These are phyloP conservation scores for Eptesicus fuscus DNA, from an alignment of 2,113 vertebrate genomes.

Conservation along the genomic window DNA sequence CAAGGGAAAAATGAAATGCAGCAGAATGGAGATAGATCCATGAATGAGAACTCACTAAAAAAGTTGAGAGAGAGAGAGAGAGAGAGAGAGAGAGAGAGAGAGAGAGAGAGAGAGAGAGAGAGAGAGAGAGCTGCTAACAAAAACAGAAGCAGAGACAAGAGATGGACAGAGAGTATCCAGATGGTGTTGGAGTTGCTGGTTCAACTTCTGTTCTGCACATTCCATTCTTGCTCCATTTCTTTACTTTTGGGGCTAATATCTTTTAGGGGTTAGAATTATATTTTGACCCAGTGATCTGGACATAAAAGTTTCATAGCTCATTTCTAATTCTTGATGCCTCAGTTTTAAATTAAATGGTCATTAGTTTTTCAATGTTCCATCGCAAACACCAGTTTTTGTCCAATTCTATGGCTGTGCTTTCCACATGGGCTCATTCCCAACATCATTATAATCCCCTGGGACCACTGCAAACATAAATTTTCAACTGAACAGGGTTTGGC, in stretches of 20 bases:
- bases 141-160: not conserved
- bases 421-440: conserved; percentile 38
- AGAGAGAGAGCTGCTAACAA: not conserved
- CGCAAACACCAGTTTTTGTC: conserved; percentile 6
- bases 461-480: conserved; percentile 44
- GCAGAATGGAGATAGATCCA: not conserved
- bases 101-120: too few species aligned
- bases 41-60: not conserved
- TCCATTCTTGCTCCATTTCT: not conserved
- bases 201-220: not conserved
- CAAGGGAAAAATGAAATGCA: not conserved
- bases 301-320: conserved; percentile 30
- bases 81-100: too few species aligned
- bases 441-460: conserved; percentile 41
- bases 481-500: conserved; percentile 18
- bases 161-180: not conserved
- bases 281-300: not conserved
- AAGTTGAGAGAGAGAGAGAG: not conserved
- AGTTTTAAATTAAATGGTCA: conserved; percentile 25
- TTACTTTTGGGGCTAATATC: conserved; percentile 16
- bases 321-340: not conserved
- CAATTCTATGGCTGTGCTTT: conserved; percentile 1
- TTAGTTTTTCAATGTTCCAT: not conserved
- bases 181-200: not conserved
- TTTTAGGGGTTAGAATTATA: not conserved